Conservation (phyloP, 2,113 vertebrate species). For the Acanthisitta chloris region DNA sequence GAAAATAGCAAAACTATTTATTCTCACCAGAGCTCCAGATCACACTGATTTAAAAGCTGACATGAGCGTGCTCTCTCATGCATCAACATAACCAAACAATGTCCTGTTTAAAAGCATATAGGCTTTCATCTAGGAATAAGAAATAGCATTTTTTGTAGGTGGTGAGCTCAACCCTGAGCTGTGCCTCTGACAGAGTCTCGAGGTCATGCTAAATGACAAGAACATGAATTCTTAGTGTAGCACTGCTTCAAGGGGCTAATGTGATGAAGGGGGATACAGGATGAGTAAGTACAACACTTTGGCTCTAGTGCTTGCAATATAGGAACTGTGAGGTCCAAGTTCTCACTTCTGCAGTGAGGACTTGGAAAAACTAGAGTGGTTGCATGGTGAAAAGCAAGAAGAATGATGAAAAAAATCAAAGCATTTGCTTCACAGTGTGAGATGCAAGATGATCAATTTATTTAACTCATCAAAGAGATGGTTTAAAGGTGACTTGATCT, state of each 20-base stretch:
- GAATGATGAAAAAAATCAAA: background rate
- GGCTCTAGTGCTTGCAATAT: background rate
- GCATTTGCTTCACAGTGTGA: background rate
- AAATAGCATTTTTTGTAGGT: background rate
- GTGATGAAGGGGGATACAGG: background rate
- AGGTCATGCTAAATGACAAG: background rate
- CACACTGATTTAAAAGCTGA: background rate
- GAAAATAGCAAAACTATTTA: background rate
- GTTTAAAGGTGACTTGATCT: conserved; percentile 4
- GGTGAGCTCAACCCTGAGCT: background rate
- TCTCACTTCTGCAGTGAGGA: background rate
- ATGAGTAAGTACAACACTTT: background rate
- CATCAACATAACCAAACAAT: background rate
- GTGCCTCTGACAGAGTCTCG: background rate
- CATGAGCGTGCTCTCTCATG: background rate
- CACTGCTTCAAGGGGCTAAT: background rate
- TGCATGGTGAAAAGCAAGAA: background rate
- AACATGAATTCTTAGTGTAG: background rate
- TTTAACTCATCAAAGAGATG: conserved; percentile 15
- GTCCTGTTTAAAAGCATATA: background rate
- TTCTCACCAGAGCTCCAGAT: background rate
- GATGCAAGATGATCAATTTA: conserved; percentile 5
- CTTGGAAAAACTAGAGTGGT: background rate
- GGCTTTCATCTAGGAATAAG: background rate
- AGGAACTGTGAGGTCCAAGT: background rate